Evolutionary conservation across 2,797 vertebrate species (phyloP), one percentile per base, ranked within the genome.

Genomic region (Anabas testudineus): DNA sequence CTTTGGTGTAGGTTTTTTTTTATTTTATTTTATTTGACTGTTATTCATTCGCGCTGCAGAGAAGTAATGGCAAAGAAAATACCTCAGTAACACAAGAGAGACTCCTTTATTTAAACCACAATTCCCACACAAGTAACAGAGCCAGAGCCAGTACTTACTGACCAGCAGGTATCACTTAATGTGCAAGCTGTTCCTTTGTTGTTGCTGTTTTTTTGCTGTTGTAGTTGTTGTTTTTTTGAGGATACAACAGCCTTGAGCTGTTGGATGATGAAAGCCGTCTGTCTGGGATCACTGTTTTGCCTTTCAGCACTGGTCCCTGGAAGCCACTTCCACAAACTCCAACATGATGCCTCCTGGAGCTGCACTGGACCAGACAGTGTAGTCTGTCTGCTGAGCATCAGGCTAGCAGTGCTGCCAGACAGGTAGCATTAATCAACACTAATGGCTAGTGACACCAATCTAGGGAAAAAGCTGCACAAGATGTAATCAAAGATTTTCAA

Each of bases 211-310:
- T n/a, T n/a, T n/a, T n/a, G n/a, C n/a, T n/a, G n/a, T n/a, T n/a
- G n/a, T n/a, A n/a, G n/a, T n/a, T n/a, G n/a, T n/a, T n/a, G n/a
- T n/a, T n/a, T 70, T 67, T 81, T 71, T 51, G 47, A 60, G 41
- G 52, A 67, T 84, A 71, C 69, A 79, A 48, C 26, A 69, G 57
- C 28, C 48, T 37, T 56, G 48, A 80, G 51, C 41, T 37, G 64
- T n/a, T 64, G 24, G 51, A 76, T 67, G 64, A 83, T 73, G 47
- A 74, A 76, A 62, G 58, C 39, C 37, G 69, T 48, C 57, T 77
- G 53, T 67, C 61, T 59, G 37, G 8, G 47, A 54, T 69, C n/a
- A 22, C 39, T 34, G 61, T 66, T 59, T 26, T 57, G 45, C 43
- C 60, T 65, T 14, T 78, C 66, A 71, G 56, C 65, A 16, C 9